Evolutionary conservation across 2,113 vertebrate genomes (phyloP).

Genomic region (Morone saxatilis): DNA sequence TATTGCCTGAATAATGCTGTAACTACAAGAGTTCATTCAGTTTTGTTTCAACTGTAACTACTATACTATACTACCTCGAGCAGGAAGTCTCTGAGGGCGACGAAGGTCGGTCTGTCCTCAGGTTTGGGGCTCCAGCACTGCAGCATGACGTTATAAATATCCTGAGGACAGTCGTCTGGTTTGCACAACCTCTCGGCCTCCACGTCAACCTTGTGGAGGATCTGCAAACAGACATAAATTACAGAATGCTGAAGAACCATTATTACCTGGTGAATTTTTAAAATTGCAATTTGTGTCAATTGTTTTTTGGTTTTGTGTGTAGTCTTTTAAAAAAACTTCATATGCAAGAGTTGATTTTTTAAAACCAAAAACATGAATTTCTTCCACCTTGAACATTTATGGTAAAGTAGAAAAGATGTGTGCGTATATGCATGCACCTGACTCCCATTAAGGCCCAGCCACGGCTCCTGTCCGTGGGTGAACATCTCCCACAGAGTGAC

Average conservation of each 20-base stretch:
- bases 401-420: neutral
- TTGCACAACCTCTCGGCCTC: slow-evolving; percentile 92
- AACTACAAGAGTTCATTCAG: neutral
- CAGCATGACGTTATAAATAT: slow-evolving; percentile 97
- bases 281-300: neutral
- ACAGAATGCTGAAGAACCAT: too few species aligned
- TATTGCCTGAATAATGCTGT: neutral
- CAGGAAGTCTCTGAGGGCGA: slow-evolving; percentile 95
- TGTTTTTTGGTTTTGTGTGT: neutral
- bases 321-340: neutral
- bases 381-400: neutral
- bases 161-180: slow-evolving; percentile 96
- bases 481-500: slow-evolving; percentile 99
- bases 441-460: slow-evolving; percentile 96
- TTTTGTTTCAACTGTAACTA: neutral
- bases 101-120: slow-evolving; percentile 94
- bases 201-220: slow-evolving; percentile 97
- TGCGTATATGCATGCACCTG: slow-evolving; percentile 85
- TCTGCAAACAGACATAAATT: slow-evolving; percentile 79
- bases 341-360: neutral
- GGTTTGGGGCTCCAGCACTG: slow-evolving; percentile 99
- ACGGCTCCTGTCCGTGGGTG: slow-evolving; percentile 97
- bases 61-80: slow-evolving; percentile 88
- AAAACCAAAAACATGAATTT: too few species aligned
- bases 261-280: too few species aligned